A percentile compares a stretch with the other conserved stretches of the same genome.
phyloP scores from a whole-genome alignment of 2,797 vertebrate species.

The Gadopsis bispinosus region DNA sequence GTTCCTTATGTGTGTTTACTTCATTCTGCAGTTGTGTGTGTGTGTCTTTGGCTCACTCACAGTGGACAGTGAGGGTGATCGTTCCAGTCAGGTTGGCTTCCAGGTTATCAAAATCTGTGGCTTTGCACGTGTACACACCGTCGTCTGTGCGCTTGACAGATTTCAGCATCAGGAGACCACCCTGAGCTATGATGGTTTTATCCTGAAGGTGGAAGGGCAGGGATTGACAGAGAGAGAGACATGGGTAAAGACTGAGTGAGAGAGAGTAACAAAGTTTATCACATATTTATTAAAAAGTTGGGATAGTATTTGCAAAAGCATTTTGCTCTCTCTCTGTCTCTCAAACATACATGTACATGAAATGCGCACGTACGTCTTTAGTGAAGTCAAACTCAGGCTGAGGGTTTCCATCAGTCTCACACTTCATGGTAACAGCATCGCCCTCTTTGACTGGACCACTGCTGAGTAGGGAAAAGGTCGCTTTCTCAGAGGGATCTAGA shows the following conservation, averaged over 20 bases:
- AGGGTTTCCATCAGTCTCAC: constrained; percentile 89
- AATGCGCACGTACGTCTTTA: constrained; percentile 75
- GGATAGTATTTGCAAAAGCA: not conserved
- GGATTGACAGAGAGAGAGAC: not conserved
- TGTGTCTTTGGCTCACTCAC: constrained; percentile 78
- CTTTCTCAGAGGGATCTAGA: constrained; percentile 88
- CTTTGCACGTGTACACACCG: constrained; percentile 80
- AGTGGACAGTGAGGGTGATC: constrained; percentile 79
- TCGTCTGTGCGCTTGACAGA: constrained; percentile 74
- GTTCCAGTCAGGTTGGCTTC: constrained; percentile 67
- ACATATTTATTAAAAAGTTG: not conserved
- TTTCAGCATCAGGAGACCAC: constrained; percentile 66
- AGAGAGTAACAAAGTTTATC: not conserved
- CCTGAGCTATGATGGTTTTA: accelerated
- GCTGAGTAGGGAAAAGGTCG: constrained; percentile 80
- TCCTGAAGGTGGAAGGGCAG: constrained; percentile 32
- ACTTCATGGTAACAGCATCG: constrained; percentile 85
- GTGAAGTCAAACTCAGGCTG: constrained; percentile 83
- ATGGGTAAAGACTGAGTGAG: not conserved
- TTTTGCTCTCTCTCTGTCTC: not conserved
- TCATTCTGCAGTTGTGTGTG: constrained; percentile 12
- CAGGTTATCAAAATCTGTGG: constrained; percentile 79
- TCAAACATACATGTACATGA: not conserved
- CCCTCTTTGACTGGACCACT: constrained; percentile 86
- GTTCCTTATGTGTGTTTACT: constrained; percentile 18